Base-by-base conservation (phyloP, 2,888 invertebrate species). In the Standfussiana lucernea region DNA sequence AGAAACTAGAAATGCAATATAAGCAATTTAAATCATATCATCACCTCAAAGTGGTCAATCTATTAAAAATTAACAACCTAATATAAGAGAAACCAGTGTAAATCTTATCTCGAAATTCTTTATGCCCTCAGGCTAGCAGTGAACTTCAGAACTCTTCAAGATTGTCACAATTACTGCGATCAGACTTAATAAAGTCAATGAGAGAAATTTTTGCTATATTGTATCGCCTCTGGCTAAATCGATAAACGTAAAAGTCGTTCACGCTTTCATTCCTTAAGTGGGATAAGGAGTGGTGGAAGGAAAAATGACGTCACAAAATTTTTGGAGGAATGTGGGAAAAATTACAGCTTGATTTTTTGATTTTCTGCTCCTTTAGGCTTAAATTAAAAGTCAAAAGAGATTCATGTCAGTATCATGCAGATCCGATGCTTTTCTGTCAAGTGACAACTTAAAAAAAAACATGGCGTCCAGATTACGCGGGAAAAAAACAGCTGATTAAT, bases 171-270 rank as follows among this genome's bases (percentile, higher is more conserved):
- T 74, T 84, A 84, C 69, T 79, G 37, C n/a, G 67, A 42, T 77
- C 69, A 28, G 56, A 66, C 75, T 83, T 86, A 86, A 85, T 80
- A 83, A 68, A 85, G 70, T 71, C 74, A 78, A 80, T 81, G 74
- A 77, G 83, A 83, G 81, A 83, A 81, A 79, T 85, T 81, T 80
- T 83, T 83, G 74, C 73, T 74, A 78, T 72, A 67, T 76, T 72
- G 32, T 66, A 67, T 70, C n/a, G 85, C 85, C 86, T 67, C 70
- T 53, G 79, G 85, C 81, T 50, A 75, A 73, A 81, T 76, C 78
- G 81, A 82, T 80, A 64, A 77, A 70, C 74, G 72, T 74, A 75
- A 76, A 76, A 74, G 80, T 81, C 70, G 76, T 72, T 81, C 75
- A 70, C 50, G 68, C 77, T 80, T 85, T 83, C 80, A 72, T 85